A percentile compares a stretch with the other conserved stretches of the same genome.
Conservation (phyloP, 2,797 vertebrate species). For the Leuciscus waleckii region DNA sequence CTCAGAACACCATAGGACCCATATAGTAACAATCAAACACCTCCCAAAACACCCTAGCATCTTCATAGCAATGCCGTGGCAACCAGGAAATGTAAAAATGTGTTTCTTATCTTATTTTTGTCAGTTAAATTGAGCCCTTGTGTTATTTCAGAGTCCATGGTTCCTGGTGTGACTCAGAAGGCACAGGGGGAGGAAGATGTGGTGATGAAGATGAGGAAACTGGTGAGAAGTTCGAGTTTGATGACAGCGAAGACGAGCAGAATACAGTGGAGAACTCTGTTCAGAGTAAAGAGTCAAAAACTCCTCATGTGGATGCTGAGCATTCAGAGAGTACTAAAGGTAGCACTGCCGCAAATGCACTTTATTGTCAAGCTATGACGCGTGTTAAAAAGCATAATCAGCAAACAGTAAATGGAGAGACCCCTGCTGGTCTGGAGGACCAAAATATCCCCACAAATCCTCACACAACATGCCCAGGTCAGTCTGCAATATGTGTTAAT, state of each 20-base stretch:
- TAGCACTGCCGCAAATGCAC: constrained; percentile 40
- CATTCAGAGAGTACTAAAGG: constrained; percentile 40
- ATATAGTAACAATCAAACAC: too few species aligned
- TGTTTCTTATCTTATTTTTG: not conserved
- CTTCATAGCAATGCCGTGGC: too few species aligned
- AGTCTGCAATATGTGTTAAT: not conserved
- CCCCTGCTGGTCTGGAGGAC: constrained; percentile 58
- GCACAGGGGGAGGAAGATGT: constrained; percentile 58
- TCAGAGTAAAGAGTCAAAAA: constrained; percentile 30
- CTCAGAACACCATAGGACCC: not conserved
- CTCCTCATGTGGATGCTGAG: not conserved
- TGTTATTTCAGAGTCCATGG: constrained; percentile 59
- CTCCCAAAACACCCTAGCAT: not conserved
- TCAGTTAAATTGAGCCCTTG: not conserved
- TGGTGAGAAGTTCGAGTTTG: constrained; percentile 82
- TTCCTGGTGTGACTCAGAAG: constrained; percentile 50
- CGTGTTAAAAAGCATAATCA: not conserved
- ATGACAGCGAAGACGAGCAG: constrained; percentile 76
- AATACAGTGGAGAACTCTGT: constrained; percentile 40
- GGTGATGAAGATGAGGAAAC: constrained; percentile 76
- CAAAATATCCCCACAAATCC: constrained; percentile 23
- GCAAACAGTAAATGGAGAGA: constrained; percentile 38
- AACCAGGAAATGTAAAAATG: not conserved
- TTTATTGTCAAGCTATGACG: constrained; percentile 57
- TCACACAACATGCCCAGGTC: constrained; percentile 39